phyloP scores from a whole-genome alignment of 2,797 vertebrate genomes.

The Steatocranus sp. region DNA sequence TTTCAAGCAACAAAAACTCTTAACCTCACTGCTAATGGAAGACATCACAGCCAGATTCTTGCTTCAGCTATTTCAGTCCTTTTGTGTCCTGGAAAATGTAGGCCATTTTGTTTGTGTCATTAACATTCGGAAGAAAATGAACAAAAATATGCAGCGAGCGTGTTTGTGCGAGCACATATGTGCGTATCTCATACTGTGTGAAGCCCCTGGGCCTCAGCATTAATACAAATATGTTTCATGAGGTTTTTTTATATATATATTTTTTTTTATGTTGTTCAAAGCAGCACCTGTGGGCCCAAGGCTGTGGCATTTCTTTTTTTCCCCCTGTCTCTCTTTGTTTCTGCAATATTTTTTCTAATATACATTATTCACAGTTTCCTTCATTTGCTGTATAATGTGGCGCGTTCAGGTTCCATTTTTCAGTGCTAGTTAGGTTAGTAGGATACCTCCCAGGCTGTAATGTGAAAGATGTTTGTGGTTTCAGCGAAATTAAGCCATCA shows the following conservation, averaged over 20 bases:
- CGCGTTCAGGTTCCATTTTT: conserved; percentile 23
- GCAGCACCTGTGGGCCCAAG: conserved; percentile 37
- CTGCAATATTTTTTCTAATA: conserved; percentile 12
- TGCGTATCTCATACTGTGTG: conserved; percentile 5
- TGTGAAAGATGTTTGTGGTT: neutral
- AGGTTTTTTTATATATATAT: rapidly evolving
- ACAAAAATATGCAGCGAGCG: neutral
- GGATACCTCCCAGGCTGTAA: neutral
- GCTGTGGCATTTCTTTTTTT: conserved; percentile 7
- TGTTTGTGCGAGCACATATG: neutral
- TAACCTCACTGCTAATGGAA: conserved; percentile 3
- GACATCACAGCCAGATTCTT: neutral
- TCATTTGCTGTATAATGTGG: conserved; percentile 16
- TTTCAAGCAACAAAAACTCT: neutral
- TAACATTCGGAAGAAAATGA: conserved; percentile 18
- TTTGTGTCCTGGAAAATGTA: conserved; percentile 31
- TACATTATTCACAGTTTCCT: conserved; percentile 29
- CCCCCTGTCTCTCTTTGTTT: neutral
- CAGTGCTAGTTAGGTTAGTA: neutral
- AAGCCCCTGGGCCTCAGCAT: conserved; percentile 21
- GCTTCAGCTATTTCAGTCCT: conserved; percentile 13
- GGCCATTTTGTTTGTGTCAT: conserved; percentile 49
- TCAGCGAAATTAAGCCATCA: neutral
- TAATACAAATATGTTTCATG: conserved; percentile 51
- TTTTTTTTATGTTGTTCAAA: conserved; percentile 58